Conservation (phyloP, 1,140 invertebrate genomes). For the Metopolophium dirhodum region DNA sequence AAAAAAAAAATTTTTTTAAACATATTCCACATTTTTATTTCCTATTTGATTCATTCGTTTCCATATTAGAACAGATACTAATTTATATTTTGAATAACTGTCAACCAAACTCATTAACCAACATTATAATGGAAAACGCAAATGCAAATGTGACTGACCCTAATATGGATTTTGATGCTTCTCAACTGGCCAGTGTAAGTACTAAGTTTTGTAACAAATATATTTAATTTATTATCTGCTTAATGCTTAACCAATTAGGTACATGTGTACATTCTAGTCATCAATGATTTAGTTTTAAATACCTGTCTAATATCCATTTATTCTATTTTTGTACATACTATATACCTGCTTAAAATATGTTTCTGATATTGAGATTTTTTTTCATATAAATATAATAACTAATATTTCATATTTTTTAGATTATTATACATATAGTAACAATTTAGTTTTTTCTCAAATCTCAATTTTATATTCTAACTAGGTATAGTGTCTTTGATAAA, state of each 20-base stretch:
- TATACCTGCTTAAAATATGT: background rate
- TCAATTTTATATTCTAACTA: too few relatives aligned
- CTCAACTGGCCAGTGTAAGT: slow-evolving; percentile 46
- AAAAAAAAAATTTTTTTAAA: background rate
- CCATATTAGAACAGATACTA: background rate
- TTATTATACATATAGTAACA: too few relatives aligned
- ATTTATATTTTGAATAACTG: background rate
- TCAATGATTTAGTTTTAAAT: background rate
- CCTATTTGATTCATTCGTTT: background rate
- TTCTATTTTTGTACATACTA: background rate
- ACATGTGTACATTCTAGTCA: background rate
- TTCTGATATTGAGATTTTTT: background rate
- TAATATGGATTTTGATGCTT: slow-evolving; percentile 52
- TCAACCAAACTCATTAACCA: background rate
- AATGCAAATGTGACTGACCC: background rate
- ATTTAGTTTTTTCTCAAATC: too few relatives aligned
- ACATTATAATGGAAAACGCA: slow-evolving; percentile 24
- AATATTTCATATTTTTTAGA: background rate
- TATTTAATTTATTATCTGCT: background rate
- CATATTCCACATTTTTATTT: background rate
- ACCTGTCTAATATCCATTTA: background rate
- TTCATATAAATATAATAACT: background rate
- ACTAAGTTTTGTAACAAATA: background rate
- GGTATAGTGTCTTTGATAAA: too few relatives aligned
- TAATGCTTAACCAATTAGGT: background rate